phyloP scores from a whole-genome alignment of 2,888 invertebrate species.

The Microplitis manilae region DNA sequence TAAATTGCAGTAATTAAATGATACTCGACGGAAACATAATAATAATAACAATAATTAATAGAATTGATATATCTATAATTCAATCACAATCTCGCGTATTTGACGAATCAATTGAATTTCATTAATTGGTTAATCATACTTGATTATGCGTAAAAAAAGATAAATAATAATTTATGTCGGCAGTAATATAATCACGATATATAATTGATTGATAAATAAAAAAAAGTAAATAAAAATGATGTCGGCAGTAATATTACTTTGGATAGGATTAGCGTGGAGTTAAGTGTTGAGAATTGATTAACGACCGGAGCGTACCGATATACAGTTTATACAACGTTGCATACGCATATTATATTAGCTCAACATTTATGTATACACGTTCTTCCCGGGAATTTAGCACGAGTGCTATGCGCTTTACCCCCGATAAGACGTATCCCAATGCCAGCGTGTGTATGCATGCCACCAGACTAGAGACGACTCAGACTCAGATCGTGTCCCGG shows the following conservation, averaged over 20 bases:
- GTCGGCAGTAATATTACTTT: neutral
- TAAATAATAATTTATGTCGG: neutral
- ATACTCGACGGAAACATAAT: neutral
- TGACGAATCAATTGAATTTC: neutral
- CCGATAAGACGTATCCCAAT: slow-evolving; percentile 17
- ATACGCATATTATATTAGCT: slow-evolving; percentile 21
- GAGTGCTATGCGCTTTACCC: slow-evolving; percentile 13
- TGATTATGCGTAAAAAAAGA: neutral
- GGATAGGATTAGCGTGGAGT: neutral
- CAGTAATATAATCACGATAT: neutral
- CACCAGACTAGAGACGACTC: neutral
- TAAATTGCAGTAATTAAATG: neutral
- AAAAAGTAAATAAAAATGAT: neutral
- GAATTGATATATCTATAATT: neutral
- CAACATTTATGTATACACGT: slow-evolving; percentile 38
- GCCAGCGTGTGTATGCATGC: neutral
- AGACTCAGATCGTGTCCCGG: neutral
- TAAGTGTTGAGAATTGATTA: slow-evolving; percentile 1
- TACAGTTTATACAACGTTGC: slow-evolving; percentile 2
- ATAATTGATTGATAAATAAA: slow-evolving; percentile 17
- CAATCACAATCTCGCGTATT: neutral
- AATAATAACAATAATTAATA: neutral
- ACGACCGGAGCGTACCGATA: neutral
- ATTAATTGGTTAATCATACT: neutral
- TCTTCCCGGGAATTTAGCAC: slow-evolving; percentile 16